Conservation (phyloP, 2,888 invertebrate species). For the Macaria notata region DNA sequence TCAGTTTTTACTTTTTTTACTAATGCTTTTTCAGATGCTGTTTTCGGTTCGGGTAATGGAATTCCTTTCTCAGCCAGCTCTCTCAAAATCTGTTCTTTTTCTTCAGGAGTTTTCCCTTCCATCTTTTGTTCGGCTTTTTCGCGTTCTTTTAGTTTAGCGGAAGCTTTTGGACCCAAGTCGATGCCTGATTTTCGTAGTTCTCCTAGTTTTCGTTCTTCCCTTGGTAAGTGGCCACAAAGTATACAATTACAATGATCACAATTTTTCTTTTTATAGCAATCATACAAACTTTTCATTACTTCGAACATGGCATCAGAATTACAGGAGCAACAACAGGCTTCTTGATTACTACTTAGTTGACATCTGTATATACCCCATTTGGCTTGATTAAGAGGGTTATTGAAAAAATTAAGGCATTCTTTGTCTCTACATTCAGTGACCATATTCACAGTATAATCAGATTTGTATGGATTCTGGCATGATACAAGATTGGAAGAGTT, state of each 20-base stretch:
- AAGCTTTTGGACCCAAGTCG: conserved; percentile 2
- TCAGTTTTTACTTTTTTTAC: conserved; percentile 37
- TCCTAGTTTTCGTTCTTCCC: conserved; percentile 35
- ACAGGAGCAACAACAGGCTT: conserved; percentile 58
- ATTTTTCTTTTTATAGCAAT: conserved; percentile 66
- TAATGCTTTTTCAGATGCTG: conserved; percentile 38
- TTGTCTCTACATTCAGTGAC: conserved; percentile 29
- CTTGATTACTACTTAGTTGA: conserved; percentile 48
- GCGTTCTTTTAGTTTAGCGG: conserved; percentile 6
- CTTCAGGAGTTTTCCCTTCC: conserved; percentile 38
- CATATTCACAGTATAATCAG: conserved; percentile 33
- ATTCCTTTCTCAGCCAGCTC: conserved; percentile 36
- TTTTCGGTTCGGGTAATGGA: conserved; percentile 41
- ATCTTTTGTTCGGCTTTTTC: conserved; percentile 26
- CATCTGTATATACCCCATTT: conserved; percentile 46
- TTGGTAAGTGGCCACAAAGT: conserved; percentile 54
- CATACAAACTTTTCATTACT: conserved; percentile 69
- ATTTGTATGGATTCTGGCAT: conserved; percentile 24
- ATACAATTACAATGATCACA: conserved; percentile 63
- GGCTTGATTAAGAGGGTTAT: conserved; percentile 26
- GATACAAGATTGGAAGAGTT: conserved; percentile 22
- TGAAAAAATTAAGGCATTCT: conserved; percentile 24
- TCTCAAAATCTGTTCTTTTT: conserved; percentile 43
- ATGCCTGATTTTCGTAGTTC: conserved; percentile 30
- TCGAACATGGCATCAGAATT: conserved; percentile 72